Conservation (phyloP, 2,888 invertebrate species). For the Metalampra italica region DNA sequence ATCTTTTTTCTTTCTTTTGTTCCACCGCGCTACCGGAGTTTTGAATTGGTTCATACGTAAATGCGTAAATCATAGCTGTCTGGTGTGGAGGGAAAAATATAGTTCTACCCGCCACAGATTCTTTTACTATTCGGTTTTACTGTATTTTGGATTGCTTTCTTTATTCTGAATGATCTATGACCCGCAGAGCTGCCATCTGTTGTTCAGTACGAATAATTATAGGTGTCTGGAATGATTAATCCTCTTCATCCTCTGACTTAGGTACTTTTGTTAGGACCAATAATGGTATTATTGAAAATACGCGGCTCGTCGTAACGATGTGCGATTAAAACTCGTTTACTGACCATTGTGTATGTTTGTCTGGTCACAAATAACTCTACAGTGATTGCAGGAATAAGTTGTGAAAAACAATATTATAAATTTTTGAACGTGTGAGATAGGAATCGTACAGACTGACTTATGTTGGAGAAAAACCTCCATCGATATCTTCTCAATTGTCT, state of each 20-base stretch:
- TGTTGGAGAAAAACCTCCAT: too few species aligned
- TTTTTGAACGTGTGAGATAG: not conserved
- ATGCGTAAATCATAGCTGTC: slow-evolving; percentile 8
- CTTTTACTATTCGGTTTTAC: not conserved
- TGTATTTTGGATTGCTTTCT: not conserved
- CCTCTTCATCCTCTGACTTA: too few species aligned
- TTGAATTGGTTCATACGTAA: slow-evolving; percentile 10
- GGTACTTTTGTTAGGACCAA: too few species aligned
- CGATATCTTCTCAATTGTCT: too few species aligned
- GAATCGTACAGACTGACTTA: too few species aligned
- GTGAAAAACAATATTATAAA: not conserved
- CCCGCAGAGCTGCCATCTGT: too few species aligned
- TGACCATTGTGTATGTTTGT: slow-evolving; percentile 45
- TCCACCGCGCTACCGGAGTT: slow-evolving; percentile 39
- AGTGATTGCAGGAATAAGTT: slow-evolving; percentile 1
- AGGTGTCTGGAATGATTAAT: too few species aligned
- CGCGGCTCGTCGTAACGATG: slow-evolving; percentile 56
- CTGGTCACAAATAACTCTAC: slow-evolving; percentile 44
- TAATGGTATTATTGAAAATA: slow-evolving; percentile 29
- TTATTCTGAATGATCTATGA: too few species aligned
- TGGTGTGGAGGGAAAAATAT: slow-evolving; percentile 1
- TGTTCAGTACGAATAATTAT: too few species aligned
- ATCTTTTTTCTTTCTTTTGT: slow-evolving; percentile 14
- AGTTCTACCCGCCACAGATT: not conserved
- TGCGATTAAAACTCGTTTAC: slow-evolving; percentile 70